Evolutionary conservation across 2,888 invertebrate species (phyloP), one percentile per base, ranked within the genome.

Genomic region (Drosophila melanosoma): DNA sequence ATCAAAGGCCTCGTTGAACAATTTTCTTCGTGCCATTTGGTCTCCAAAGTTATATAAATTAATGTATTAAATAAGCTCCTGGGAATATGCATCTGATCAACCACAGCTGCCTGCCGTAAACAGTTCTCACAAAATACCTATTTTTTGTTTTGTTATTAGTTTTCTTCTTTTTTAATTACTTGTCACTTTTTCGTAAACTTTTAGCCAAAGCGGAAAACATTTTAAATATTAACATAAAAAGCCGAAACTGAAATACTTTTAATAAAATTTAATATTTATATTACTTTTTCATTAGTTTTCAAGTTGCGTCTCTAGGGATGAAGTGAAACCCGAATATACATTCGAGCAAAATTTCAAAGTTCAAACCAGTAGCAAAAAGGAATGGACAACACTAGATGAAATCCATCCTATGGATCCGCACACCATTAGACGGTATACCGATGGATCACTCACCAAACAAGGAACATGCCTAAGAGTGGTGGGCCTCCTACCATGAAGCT

Each of bases 261-360:
- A 69, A 81, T 29, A 29, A 78, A 78, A 75, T 78, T 81, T 70
- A 65, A 76, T 69, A 80, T 72, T 62, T 80, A 76, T 76, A 69
- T 80, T 76, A 73, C 63, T 49, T 35, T 69, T 69, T 23, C 66
- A 53, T 64, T 69, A 76, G 61, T 76, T 64, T 68, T 66, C 56
- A 75, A 75, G 53, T 64, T 67, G 71, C 45, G 48, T 61, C 51
- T 56, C 48, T 63, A 29, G 5, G 29, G 29, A 29, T 6, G 29
- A 29, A 29, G 29, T 29, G 29, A 29, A 29, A 29, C 5, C 29
- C 29, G 29, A 29, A 6, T 29, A 29, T 29, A 29, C 6, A 29
- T 6, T 5, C 1, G 5, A 29, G 1, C 29, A 6, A 29, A 29
- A 29, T 29, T 29, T 29, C 29, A 29, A 29, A 29, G 29, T 29